Conservation (phyloP, 2,113 vertebrate species). For the Tapirus terrestris region DNA sequence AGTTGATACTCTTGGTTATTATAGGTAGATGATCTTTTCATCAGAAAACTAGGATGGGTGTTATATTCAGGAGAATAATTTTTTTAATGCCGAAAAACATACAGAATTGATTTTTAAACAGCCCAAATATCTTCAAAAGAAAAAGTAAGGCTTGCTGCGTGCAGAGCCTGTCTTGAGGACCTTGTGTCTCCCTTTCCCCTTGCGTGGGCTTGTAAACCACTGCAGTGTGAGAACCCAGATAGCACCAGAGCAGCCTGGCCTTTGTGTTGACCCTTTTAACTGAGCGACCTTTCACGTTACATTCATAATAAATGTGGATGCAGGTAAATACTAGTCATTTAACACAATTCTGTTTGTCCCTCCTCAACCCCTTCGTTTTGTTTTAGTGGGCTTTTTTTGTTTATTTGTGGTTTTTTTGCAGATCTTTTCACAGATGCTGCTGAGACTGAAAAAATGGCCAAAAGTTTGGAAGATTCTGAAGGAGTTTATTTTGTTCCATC, state of each 20-base stretch:
- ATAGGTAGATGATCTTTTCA: background rate
- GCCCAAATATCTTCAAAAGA: background rate
- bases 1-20: background rate
- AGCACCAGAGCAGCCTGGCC: background rate
- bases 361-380: background rate
- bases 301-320: background rate
- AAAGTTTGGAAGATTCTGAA: slow-evolving; percentile 90
- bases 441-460: slow-evolving; percentile 93
- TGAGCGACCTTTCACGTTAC: background rate
- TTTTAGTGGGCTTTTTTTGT: slow-evolving; percentile 32
- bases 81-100: background rate
- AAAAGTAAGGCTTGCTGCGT: background rate
- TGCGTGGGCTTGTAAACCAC: background rate
- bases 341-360: background rate
- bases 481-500: slow-evolving; percentile 98
- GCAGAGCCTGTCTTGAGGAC: background rate
- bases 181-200: background rate
- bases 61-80: background rate
- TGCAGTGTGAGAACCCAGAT: background rate
- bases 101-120: background rate
- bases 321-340: background rate
- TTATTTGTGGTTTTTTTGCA: slow-evolving; percentile 80
- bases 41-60: background rate
- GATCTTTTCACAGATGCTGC: slow-evolving; percentile 92
- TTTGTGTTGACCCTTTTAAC: background rate